Base-by-base conservation (phyloP, 2,113 vertebrate genomes). In the Bubo blakistoni region DNA sequence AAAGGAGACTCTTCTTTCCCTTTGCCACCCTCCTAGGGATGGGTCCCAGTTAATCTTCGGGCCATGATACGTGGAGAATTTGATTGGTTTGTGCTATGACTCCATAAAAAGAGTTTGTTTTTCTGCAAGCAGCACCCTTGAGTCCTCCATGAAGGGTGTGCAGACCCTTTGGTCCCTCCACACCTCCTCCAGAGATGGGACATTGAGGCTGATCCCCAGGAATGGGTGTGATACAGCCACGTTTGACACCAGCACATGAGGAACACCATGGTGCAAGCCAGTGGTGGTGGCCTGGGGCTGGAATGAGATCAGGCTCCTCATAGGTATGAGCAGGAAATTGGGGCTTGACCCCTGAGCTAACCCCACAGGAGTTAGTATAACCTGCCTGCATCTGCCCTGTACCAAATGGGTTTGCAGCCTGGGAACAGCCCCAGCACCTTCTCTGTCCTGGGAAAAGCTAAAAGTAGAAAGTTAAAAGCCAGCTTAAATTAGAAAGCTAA, bases 171-270 rank as follows among this genome's bases (percentile, higher is more conserved):
- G 46, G 46, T 47, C 34, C 34, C 46, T 81, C 30, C 49, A 72
- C 15, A 42, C 7, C 15, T 70, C 36, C 34, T 80, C 29, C 49
- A 79, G 52, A 22, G 36, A 20, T 2, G 10, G 42, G 36, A 40
- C 30, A 27, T 14, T 1, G 9, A 0, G 7, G 36, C n/a, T 76
- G 72, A 59, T 62, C 3, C 20, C 61, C 9, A 12, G 49, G 36
- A 77, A 61, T 0, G 22, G 46, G 13, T 46, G 14, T 0, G 0
- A 46, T 62, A 11, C 15, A 57, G 46, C n/a, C 0, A 0, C 2
- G 0, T 79, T 78, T 71, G 52, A 81, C 61, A 72, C 42, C 16
- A 78, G 62, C 2, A 47, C 17, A 5, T 19, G 44, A 83, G 47
- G 36, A 87, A 90, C 0, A 0, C 16, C 3, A 4, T 12, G 52